These are phyloP conservation scores for Silvanus unidentatus DNA, from an alignment of 2,888 invertebrate genomes.

Conservation along the genomic window DNA sequence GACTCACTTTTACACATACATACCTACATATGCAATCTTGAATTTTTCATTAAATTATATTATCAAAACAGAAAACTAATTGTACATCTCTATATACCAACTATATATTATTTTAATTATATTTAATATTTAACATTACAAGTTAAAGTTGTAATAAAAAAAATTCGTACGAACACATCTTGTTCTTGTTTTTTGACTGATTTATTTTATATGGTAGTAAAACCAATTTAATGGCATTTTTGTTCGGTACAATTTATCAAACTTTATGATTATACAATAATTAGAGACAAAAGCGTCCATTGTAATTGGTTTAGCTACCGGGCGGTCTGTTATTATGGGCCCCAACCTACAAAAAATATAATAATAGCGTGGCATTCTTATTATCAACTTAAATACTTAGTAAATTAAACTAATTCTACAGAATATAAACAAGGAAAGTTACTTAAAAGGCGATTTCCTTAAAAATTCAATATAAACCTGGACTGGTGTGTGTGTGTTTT, in stretches of 20 bases:
- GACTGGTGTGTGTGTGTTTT: no score
- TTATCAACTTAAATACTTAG: slow-evolving; percentile 1
- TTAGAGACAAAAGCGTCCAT: slow-evolving; percentile 1
- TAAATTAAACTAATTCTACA: slow-evolving; percentile 2
- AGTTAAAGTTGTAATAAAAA: slow-evolving; percentile 17
- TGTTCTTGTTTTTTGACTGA: no score
- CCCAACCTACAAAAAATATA: neutral
- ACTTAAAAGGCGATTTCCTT: neutral
- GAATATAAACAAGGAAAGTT: neutral
- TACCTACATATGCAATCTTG: no score
- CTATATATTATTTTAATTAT: no score
- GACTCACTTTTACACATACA: no score
- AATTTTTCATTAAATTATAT: no score
- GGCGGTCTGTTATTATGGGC: slow-evolving; percentile 1
- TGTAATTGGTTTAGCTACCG: slow-evolving; percentile 1
- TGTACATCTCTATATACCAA: no score
- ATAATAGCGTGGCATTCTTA: neutral
- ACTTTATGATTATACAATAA: neutral
- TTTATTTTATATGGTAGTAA: no score
- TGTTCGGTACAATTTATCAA: no score
- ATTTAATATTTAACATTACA: no score
- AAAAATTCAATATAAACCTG: neutral
- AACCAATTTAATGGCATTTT: no score
- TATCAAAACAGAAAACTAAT: no score
- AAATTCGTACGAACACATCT: slow-evolving; percentile 16